These are phyloP conservation scores for Temnothorax nylanderi DNA, from an alignment of 1,140 invertebrate genomes.

Conservation along the genomic window DNA sequence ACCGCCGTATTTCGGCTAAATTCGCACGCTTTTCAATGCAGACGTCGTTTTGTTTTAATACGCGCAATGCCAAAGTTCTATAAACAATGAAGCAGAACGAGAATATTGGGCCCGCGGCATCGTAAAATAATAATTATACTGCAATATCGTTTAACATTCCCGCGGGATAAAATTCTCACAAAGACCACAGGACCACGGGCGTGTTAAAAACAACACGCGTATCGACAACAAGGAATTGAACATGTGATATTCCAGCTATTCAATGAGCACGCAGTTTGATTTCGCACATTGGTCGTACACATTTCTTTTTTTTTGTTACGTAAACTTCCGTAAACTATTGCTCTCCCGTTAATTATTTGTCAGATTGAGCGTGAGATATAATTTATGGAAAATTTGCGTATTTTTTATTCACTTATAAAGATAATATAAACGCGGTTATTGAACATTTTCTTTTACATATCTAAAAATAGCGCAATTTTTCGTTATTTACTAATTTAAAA, in stretches of 20 bases:
- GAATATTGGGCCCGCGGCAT: not conserved
- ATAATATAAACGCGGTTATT: not conserved
- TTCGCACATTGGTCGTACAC: not conserved
- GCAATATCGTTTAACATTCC: not conserved
- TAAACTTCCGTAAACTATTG: not conserved
- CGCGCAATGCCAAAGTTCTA: not conserved
- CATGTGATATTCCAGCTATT: not conserved
- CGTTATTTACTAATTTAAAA: not conserved
- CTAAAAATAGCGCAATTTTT: constrained; percentile 2
- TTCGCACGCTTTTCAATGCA: constrained; percentile 3
- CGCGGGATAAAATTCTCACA: not conserved
- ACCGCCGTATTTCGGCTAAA: not conserved
- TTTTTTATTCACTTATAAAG: not conserved
- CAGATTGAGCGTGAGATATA: not conserved
- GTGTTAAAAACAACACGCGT: not conserved
- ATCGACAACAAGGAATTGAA: not conserved
- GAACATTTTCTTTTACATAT: not conserved
- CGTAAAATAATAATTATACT: constrained; percentile 33
- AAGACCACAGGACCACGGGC: not conserved
- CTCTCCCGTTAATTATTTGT: not conserved
- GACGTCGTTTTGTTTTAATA: constrained; percentile 25
- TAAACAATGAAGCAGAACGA: not conserved
- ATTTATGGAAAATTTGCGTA: not conserved
- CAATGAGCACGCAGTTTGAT: not conserved
- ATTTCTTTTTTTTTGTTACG: not conserved